Conservation (phyloP, 2,888 invertebrate species). For the Apodemia duryi region DNA sequence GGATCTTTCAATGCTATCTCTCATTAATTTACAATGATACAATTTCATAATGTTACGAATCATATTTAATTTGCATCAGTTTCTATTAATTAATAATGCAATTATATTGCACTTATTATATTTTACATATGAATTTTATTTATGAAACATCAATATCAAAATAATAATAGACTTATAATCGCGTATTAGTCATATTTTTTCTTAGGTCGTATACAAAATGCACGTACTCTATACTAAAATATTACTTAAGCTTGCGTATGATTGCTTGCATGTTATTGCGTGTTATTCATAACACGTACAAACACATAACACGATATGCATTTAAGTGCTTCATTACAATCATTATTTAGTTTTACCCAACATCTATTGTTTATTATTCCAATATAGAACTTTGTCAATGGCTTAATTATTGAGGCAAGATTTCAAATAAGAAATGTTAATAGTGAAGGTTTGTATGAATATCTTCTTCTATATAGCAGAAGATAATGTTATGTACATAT, state of each 20-base stretch:
- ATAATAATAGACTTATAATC: background rate
- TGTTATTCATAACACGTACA: slow-evolving; percentile 38
- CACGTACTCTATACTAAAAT: background rate
- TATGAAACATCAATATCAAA: no score
- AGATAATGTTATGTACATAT: no score
- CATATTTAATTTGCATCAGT: no score
- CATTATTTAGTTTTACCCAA: slow-evolving; percentile 37
- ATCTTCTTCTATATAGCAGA: no score
- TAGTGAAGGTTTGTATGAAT: no score
- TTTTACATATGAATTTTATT: no score
- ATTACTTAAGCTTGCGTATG: slow-evolving; percentile 18
- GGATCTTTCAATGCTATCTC: no score
- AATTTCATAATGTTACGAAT: no score
- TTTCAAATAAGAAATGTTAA: background rate
- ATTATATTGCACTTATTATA: no score
- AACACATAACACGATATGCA: slow-evolving; percentile 37
- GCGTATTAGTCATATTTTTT: background rate
- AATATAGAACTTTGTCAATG: background rate
- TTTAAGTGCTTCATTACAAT: slow-evolving; percentile 47
- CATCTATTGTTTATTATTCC: slow-evolving; percentile 8
- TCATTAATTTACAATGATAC: no score
- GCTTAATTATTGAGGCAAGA: background rate
- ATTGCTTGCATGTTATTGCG: slow-evolving; percentile 22
- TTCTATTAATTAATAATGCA: no score
- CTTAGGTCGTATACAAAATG: background rate